Conservation (phyloP, 1,140 invertebrate species). For the Tetragonula clypearis region DNA sequence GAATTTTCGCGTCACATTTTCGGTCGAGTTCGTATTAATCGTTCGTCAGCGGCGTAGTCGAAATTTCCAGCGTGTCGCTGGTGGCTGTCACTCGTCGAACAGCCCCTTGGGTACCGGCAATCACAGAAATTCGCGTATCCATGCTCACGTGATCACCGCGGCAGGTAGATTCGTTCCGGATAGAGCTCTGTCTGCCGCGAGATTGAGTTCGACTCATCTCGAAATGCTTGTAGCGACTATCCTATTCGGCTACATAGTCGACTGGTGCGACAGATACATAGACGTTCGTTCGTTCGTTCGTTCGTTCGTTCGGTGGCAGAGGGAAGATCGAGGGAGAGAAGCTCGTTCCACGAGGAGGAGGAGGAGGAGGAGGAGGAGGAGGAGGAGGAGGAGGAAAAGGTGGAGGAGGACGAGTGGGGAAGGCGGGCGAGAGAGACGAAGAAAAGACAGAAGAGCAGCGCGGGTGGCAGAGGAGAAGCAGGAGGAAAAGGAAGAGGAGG, state of each 20-base stretch:
- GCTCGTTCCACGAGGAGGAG: background rate
- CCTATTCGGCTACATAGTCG: conserved; percentile 71
- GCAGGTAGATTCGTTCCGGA: conserved; percentile 64
- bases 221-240: conserved; percentile 72
- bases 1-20: background rate
- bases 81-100: background rate
- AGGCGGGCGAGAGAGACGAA: conserved; percentile 8
- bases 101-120: conserved; percentile 51
- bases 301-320: background rate
- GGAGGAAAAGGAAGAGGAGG: conserved; percentile 53
- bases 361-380: background rate
- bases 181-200: conserved; percentile 62
- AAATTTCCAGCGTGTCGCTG: conserved; percentile 39
- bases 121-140: conserved; percentile 67
- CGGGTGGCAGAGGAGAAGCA: conserved; percentile 25
- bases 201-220: conserved; percentile 77
- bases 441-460: background rate
- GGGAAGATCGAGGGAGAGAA: conserved; percentile 9
- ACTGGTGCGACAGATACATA: conserved; percentile 71
- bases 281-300: conserved; percentile 21
- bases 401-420: background rate
- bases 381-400: conserved; percentile 2
- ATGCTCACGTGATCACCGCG: conserved; percentile 66
- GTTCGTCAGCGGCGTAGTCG: background rate
- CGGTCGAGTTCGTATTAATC: conserved; percentile 45